Base-by-base conservation (phyloP, 2,888 invertebrate species). In the Platerodrilus igneus region DNA sequence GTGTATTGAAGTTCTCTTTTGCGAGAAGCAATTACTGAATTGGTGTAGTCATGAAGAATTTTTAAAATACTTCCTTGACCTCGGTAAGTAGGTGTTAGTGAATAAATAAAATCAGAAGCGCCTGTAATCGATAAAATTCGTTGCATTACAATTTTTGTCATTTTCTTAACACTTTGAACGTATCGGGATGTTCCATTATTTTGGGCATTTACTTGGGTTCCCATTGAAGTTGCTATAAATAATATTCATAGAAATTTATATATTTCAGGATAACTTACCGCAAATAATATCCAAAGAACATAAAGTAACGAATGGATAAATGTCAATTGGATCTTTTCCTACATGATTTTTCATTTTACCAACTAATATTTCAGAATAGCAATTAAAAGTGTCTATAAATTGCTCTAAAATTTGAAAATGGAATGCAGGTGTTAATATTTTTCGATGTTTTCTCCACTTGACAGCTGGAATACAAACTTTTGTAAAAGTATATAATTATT, bases 331-430 rank as follows among this genome's bases (percentile, higher is more conserved):
- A 39, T 63, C 71, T 13, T 64, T 67, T 17, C 64, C 51, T 0
- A 62, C 61, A 15, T 57, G 48, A 4, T 36, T 26, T 11, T 55
- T 56, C 9, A 86, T 59, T 52, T 77, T 78, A 1, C 73, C 59
- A 0, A 75, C 62, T 38, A 86, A 66, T 13, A 77, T 66, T 19
- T 66, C 62, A 16, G 75, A 70, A 46, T 82, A 80, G 37, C 75
- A 75, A 54, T 81, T 76, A 56, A 86, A 83, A 0, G 82, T 75
- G 3, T 77, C 76, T n/a, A 82, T 59, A 60, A 83, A 85, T 51
- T 80, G 77, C 55, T 82, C 78, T 30, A 86, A 63, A 36, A 85
- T 83, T 57, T 79, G 79, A 58, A 85, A 85, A 63, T 86, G 85
- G 62, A 85, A 86, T 0, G 84, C 77, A 1, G 85, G 83, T 0